Percentiles rank a stretch among this genome's conserved stretches.
Conservation (phyloP, 2,113 vertebrate species). For the Corythornis cristatus region DNA sequence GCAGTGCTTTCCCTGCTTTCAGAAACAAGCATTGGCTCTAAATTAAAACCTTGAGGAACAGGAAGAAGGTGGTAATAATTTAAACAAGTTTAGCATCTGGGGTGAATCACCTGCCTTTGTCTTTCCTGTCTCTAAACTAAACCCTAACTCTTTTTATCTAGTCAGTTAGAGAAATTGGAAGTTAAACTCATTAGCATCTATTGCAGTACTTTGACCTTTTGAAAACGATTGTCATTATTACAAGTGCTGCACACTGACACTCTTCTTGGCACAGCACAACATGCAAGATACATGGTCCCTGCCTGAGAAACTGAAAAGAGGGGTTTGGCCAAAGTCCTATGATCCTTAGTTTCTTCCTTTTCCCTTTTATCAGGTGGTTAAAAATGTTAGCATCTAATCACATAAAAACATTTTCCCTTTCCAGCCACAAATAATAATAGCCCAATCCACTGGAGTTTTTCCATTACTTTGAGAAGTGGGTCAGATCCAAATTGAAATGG, state of each 20-base stretch:
- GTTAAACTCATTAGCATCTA: neutral
- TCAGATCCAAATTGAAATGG: neutral
- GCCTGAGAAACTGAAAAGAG: neutral
- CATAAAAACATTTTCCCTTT: neutral
- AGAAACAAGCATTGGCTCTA: neutral
- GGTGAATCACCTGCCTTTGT: neutral
- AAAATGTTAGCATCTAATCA: constrained; percentile 31
- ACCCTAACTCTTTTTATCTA: neutral
- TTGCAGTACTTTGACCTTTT: neutral
- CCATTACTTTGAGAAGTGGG: constrained; percentile 38
- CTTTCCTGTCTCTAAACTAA: neutral
- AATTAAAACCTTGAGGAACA: neutral
- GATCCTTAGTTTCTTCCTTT: constrained; percentile 14
- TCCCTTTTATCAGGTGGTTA: neutral
- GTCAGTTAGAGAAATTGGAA: neutral
- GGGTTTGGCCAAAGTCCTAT: neutral
- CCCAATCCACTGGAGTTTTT: constrained; percentile 18
- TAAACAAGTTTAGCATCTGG: neutral
- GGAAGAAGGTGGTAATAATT: neutral
- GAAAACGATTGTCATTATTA: constrained; percentile 6
- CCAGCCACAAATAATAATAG: constrained; percentile 22
- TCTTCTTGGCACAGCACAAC: neutral
- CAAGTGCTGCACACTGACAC: neutral
- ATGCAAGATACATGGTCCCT: neutral
- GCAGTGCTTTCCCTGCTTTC: neutral